phyloP scores from a whole-genome alignment of 2,797 vertebrate species.

The Sebastes nivosus region DNA sequence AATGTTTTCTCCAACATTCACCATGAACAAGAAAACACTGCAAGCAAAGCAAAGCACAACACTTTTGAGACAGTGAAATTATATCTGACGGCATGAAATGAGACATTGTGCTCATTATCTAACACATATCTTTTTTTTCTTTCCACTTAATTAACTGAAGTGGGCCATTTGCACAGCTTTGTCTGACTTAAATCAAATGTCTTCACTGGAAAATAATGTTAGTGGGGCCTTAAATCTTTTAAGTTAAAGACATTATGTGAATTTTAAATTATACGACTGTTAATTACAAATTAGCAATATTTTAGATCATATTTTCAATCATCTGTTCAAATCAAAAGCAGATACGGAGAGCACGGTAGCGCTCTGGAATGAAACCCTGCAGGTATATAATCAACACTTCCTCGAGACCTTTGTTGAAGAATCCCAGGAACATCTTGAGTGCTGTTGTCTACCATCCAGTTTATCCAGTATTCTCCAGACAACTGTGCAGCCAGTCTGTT shows the following conservation, averaged over 20 bases:
- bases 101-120: background rate
- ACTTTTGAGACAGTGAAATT: background rate
- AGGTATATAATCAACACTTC: background rate
- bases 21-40: slow-evolving; percentile 62
- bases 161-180: background rate
- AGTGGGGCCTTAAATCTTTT: background rate
- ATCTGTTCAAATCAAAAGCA: background rate
- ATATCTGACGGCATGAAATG: background rate
- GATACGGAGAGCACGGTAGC: fast-evolving
- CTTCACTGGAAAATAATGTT: background rate
- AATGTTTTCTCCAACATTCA: slow-evolving; percentile 58
- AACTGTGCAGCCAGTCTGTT: slow-evolving; percentile 16
- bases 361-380: background rate
- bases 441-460: slow-evolving; percentile 58
- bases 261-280: background rate
- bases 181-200: background rate
- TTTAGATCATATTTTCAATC: background rate
- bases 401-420: slow-evolving; percentile 74
- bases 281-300: background rate
- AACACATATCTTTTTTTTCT: background rate
- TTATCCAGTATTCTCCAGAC: slow-evolving; percentile 48
- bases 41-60: slow-evolving; percentile 25
- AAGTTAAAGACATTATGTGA: background rate
- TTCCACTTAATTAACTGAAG: background rate
- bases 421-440: slow-evolving; percentile 37